phyloP scores from a whole-genome alignment of 2,113 vertebrate genomes.

The Xenopus tropicalis region UCB_Xtro_10.0 CM004445.2:125133001-125133500 shows the following conservation, averaged over 20 bases:
- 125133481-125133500: background rate
- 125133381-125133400: slow-evolving; percentile 14
- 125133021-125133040: background rate
- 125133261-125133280: slow-evolving; percentile 1
- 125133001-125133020: background rate
- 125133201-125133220: background rate
- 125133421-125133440: slow-evolving; percentile 19
- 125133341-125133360: background rate
- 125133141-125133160: slow-evolving; percentile 31
- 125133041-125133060: no score
- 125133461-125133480: slow-evolving; percentile 18
- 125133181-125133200: background rate
- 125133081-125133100: background rate
- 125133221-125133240: slow-evolving; percentile 29
- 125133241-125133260: background rate
- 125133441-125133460: slow-evolving; percentile 24
- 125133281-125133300: no score
- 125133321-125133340: no score
- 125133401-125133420: slow-evolving; percentile 7
- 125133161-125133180: slow-evolving; percentile 20
- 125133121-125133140: background rate
- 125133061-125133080: background rate
- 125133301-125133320: no score
- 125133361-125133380: background rate
- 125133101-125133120: no score